Percentiles rank a stretch among this genome's conserved stretches.
phyloP scores from a whole-genome alignment of 2,113 vertebrate species.

The Mirza zaza region DNA sequence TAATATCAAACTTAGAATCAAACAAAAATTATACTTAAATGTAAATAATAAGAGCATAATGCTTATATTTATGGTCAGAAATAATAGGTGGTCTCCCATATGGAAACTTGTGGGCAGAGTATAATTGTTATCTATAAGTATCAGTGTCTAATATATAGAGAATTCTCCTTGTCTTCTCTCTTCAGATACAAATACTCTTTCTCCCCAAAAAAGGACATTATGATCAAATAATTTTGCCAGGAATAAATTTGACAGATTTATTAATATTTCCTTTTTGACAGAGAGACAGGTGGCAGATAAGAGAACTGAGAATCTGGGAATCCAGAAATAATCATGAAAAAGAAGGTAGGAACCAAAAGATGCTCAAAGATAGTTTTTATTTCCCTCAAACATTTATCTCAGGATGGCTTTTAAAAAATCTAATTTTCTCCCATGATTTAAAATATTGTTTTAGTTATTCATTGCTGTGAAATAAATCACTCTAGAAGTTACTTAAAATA shows the following conservation, averaged over 20 bases:
- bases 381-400: neutral
- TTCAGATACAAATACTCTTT: neutral
- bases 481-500: neutral
- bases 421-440: neutral
- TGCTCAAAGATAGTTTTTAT: neutral
- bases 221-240: neutral
- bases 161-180: neutral
- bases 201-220: neutral
- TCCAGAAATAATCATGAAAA: neutral
- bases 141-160: neutral
- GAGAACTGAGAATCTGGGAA: neutral
- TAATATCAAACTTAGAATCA: neutral
- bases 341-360: neutral
- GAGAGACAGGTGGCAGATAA: neutral
- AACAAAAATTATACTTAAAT: neutral
- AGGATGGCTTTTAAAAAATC: neutral
- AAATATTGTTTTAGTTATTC: neutral
- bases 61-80: neutral
- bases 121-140: neutral
- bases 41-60: neutral
- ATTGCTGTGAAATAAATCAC: neutral
- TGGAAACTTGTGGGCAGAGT: neutral
- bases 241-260: neutral
- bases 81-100: neutral
- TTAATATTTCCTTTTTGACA: neutral